Percentiles rank a stretch among this genome's conserved stretches.
phyloP scores from a whole-genome alignment of 2,888 invertebrate genomes.

The Luperina nickerlii region DNA sequence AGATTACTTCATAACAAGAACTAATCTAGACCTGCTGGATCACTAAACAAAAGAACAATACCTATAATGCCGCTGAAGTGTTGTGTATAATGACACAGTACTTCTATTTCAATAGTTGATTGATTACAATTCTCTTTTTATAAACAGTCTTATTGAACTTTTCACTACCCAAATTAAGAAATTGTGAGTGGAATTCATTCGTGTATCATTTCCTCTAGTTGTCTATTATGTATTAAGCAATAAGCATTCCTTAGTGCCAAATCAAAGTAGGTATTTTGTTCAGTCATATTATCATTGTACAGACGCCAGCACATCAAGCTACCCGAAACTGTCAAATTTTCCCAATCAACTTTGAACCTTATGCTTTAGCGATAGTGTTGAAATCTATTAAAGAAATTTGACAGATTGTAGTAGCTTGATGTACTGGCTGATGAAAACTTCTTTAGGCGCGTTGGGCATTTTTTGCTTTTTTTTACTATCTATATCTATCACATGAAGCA shows the following conservation, averaged over 20 bases:
- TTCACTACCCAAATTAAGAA: neutral
- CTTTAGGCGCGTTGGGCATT: too few relatives aligned
- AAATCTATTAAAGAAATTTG: too few relatives aligned
- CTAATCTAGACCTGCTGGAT: neutral
- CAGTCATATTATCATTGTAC: neutral
- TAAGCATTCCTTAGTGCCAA: too few relatives aligned
- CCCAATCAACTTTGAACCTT: too few relatives aligned
- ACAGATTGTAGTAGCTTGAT: too few relatives aligned
- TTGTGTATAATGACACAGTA: neutral
- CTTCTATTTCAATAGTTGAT: neutral
- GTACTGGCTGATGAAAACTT: too few relatives aligned
- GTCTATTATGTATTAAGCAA: neutral
- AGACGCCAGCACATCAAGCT: too few relatives aligned
- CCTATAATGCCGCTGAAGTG: neutral
- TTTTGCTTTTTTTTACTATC: neutral
- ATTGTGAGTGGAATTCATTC: neutral
- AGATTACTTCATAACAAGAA: neutral
- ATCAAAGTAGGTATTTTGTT: neutral
- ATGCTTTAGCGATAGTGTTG: too few relatives aligned
- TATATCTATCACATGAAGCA: neutral
- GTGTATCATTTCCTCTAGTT: neutral
- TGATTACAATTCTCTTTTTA: neutral
- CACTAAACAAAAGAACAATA: neutral
- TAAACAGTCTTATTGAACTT: neutral
- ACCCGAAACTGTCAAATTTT: too few relatives aligned